Base-by-base conservation (phyloP, 2,113 vertebrate species). In the Xenopus borealis region DNA sequence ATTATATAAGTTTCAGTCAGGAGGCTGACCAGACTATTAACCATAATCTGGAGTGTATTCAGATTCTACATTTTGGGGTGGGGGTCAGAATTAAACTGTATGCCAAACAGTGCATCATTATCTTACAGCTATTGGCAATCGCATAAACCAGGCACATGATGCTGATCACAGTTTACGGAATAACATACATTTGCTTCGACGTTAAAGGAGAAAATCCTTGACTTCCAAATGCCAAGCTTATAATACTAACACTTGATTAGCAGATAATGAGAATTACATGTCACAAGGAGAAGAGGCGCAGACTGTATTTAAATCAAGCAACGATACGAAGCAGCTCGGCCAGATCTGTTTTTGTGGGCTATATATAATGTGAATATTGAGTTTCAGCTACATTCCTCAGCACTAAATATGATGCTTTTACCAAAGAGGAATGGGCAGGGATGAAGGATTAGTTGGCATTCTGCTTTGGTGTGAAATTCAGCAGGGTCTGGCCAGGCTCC, bases 181-280 rank as follows among this genome's bases (percentile, higher is more conserved):
- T 53, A 64, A 40, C 16, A 70, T 55, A 57, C 66, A n/a, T 76
- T 69, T 63, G 59, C 30, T 63, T 45, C 55, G 30, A 76, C 66
- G 63, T 76, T 69, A 58, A n/a, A 57, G 27, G 50, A 64, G 57
- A 75, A 53, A 69, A 75, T 55, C 59, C 45, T 69, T 76, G 67
- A 55, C 67, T 77, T 16, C 19, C 2, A 64, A 77, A 70, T 77
- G 66, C 74, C 67, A 76, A 64, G 50, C 74, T 59, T 68, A 76
- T 76, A 70, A 70, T 47, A 70, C 74, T 76, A 70, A 70, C 61
- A 70, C 74, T 77, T 77, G 66, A 77, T 77, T 77, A 70, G 69
- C 66, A 70, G 14, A 69, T 70, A 57, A 70, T 77, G 64, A 77
- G 59, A 70, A 66, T 61, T 75, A 55, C 72, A 69, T 63, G 69